These are phyloP conservation scores for Parnassius smintheus DNA, from an alignment of 2,888 invertebrate genomes.

Conservation along the genomic window DNA sequence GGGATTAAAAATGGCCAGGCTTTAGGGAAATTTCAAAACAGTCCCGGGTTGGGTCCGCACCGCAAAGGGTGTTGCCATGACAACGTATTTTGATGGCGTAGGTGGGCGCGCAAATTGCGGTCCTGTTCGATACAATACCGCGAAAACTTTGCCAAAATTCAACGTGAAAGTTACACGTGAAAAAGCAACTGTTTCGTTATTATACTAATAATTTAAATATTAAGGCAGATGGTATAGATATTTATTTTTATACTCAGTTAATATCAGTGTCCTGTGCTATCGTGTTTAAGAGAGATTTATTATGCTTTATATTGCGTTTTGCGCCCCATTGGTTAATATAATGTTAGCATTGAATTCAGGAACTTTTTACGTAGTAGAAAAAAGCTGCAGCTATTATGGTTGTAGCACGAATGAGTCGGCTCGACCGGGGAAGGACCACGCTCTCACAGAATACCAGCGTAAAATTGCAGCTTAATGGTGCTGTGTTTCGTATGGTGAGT, in stretches of 20 bases:
- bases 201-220: conserved; percentile 12
- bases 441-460: too few relatives aligned
- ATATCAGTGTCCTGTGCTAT: neutral
- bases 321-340: too few relatives aligned
- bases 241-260: neutral
- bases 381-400: too few relatives aligned
- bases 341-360: too few relatives aligned
- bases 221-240: conserved; percentile 2
- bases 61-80: conserved; percentile 73
- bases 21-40: conserved; percentile 66
- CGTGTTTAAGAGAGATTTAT: neutral
- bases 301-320: too few relatives aligned
- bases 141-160: conserved; percentile 35
- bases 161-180: conserved; percentile 15
- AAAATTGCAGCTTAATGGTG: too few relatives aligned
- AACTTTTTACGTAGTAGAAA: too few relatives aligned
- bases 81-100: conserved; percentile 67
- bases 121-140: conserved; percentile 48
- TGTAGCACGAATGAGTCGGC: too few relatives aligned
- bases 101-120: conserved; percentile 61
- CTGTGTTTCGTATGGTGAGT: too few relatives aligned
- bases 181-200: conserved; percentile 12
- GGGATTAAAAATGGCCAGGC: conserved; percentile 61
- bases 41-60: conserved; percentile 57
- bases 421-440: too few relatives aligned